A percentile compares a stretch with the other conserved stretches of the same genome.
Conservation (phyloP, 2,113 vertebrate genomes). For the Gobius niger region DNA sequence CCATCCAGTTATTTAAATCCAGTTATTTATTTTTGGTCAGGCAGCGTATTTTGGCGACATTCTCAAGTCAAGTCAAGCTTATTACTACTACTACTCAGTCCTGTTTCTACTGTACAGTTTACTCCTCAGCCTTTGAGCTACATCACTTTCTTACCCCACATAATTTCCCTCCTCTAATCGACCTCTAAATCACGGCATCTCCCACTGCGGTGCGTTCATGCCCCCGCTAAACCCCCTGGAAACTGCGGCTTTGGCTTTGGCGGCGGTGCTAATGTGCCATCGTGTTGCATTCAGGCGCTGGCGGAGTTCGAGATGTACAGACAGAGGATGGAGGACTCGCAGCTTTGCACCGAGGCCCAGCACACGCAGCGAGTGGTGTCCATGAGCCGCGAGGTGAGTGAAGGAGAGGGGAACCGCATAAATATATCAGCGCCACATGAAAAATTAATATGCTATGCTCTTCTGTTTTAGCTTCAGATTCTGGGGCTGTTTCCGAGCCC, state of each 20-base stretch:
- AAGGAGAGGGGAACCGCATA: background rate
- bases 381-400: slow-evolving; percentile 80
- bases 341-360: slow-evolving; percentile 93
- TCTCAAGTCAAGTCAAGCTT: too few species aligned
- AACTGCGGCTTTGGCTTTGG: background rate
- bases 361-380: slow-evolving; percentile 93
- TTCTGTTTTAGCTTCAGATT: background rate
- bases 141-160: background rate
- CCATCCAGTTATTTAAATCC: too few species aligned
- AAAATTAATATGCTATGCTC: background rate
- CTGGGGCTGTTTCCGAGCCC: background rate
- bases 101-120: too few species aligned
- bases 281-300: slow-evolving; percentile 76
- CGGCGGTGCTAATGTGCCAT: slow-evolving; percentile 6
- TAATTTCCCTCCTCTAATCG: background rate
- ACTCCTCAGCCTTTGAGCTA: too few species aligned
- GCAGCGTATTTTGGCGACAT: too few species aligned
- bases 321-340: slow-evolving; percentile 91
- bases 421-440: background rate
- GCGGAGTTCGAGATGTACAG: slow-evolving; percentile 95
- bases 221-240: background rate
- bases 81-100: too few species aligned
- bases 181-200: background rate
- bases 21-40: too few species aligned
- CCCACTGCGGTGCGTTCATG: background rate